Percentiles rank a stretch among this genome's conserved stretches.
Evolutionary conservation across 2,113 vertebrate genomes (phyloP).

Genomic region (Eurypyga helias): DNA sequence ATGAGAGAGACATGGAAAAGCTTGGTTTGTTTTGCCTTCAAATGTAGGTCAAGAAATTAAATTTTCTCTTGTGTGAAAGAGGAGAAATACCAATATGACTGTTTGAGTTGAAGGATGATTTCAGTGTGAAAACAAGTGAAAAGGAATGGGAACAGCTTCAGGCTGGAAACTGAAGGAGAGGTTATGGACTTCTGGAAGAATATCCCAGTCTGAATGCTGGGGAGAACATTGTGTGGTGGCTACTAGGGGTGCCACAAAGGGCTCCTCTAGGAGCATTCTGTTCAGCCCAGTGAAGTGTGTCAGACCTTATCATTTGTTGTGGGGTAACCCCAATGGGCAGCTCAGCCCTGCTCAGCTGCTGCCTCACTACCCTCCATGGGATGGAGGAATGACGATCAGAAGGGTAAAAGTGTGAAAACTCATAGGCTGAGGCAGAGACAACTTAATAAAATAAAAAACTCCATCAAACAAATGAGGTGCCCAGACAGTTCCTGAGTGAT

Average conservation of each 20-base stretch:
- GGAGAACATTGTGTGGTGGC: accelerated
- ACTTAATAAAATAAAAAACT: neutral
- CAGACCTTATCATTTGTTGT: accelerated
- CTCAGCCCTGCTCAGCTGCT: neutral
- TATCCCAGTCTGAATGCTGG: neutral
- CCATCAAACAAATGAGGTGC: accelerated
- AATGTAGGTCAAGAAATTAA: neutral
- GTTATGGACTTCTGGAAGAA: neutral
- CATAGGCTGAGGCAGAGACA: neutral
- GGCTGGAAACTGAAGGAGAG: neutral
- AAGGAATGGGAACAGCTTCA: neutral
- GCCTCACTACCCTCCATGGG: neutral
- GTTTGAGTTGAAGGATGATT: neutral
- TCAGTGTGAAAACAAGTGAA: neutral
- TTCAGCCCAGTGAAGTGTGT: neutral
- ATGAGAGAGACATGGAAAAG: neutral
- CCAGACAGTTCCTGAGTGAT: neutral
- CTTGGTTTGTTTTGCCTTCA: neutral
- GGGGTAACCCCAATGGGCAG: neutral
- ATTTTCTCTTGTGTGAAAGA: neutral
- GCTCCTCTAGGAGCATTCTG: neutral
- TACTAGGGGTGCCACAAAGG: neutral
- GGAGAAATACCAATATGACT: neutral
- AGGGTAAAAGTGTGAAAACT: neutral
- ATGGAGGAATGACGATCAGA: neutral